Evolutionary conservation across 2,888 invertebrate genomes (phyloP).

Genomic region (Phyto melanocephala): DNA sequence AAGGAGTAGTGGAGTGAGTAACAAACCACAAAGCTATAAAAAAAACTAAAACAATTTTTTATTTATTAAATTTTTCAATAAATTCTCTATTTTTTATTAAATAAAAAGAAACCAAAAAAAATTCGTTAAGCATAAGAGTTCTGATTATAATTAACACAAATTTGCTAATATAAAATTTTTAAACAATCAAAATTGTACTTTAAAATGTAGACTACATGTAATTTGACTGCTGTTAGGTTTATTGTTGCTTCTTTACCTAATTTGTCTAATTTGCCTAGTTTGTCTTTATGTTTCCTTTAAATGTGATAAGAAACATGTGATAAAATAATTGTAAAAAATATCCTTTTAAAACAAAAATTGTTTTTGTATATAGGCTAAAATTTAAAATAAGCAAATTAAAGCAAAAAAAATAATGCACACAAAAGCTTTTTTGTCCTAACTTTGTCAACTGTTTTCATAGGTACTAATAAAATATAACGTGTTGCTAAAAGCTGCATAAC

Average conservation of each 20-base stretch:
- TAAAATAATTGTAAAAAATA: neutral
- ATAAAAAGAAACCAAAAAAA: too few species aligned
- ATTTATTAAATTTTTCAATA: too few species aligned
- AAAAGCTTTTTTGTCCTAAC: neutral
- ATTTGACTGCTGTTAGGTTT: neutral
- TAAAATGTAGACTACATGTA: neutral
- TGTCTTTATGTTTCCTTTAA: neutral
- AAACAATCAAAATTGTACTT: neutral
- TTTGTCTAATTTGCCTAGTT: neutral
- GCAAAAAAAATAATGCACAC: neutral
- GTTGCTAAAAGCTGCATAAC: neutral
- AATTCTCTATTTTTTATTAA: too few species aligned
- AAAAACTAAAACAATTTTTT: too few species aligned
- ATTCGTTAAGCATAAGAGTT: too few species aligned
- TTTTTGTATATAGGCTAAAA: neutral
- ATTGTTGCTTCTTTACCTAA: neutral
- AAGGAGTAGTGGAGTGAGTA: too few species aligned
- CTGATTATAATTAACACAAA: too few species aligned
- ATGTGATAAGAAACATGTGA: neutral
- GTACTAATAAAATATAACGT: neutral
- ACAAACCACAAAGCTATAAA: too few species aligned
- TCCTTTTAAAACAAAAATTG: neutral
- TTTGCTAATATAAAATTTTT: too few species aligned
- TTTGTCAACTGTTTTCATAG: neutral
- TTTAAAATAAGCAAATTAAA: neutral